phyloP scores from a whole-genome alignment of 1,140 invertebrate species.

The Drosophila lacertosa region DNA sequence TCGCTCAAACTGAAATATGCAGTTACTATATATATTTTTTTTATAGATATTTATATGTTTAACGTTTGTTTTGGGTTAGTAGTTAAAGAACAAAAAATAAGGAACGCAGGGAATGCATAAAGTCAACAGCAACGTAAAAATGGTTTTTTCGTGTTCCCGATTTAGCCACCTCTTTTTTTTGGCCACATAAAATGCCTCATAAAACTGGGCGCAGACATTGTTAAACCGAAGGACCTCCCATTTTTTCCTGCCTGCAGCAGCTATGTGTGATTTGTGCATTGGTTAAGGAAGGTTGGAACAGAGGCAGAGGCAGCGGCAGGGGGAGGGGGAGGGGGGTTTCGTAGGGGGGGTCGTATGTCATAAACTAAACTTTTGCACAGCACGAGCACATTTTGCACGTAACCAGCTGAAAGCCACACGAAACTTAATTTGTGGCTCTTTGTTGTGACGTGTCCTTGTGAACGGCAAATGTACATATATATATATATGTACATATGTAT shows the following conservation, averaged over 20 bases:
- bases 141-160: conserved; percentile 66
- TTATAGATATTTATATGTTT: not conserved
- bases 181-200: conserved; percentile 37
- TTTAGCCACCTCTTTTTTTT: not conserved
- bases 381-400: conserved; percentile 42
- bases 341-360: conserved; percentile 34
- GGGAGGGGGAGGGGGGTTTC: no score
- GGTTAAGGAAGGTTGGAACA: no score
- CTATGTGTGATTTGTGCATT: conserved; percentile 41
- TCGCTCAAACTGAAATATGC: conserved; percentile 36
- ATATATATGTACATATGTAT: not conserved
- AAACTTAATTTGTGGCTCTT: conserved; percentile 58
- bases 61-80: conserved; percentile 30
- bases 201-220: conserved; percentile 60
- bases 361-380: conserved; percentile 49
- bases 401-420: conserved; percentile 29
- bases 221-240: conserved; percentile 13
- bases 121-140: conserved; percentile 49
- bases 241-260: conserved; percentile 11
- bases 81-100: no score
- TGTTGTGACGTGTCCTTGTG: conserved; percentile 39
- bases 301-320: no score
- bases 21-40: conserved; percentile 20
- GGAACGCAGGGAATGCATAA: conserved; percentile 30
- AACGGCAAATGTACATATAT: not conserved